Conservation (phyloP, 2,888 invertebrate species). For the Xestoiulus laeticollis region DNA sequence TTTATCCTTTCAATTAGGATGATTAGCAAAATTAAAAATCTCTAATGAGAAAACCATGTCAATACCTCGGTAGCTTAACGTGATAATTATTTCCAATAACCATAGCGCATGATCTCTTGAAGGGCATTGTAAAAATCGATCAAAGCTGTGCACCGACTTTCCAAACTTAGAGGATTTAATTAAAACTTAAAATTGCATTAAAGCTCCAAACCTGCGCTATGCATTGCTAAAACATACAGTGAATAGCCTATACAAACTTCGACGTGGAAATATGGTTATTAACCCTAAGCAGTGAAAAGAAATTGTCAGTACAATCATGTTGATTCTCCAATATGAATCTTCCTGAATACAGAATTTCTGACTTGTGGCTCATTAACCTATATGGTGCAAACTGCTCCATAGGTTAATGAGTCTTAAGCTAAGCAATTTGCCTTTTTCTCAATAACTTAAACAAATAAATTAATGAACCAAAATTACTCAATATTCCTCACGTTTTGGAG, state of each 20-base stretch:
- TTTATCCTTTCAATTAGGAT: constrained; percentile 9
- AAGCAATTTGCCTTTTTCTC: too few relatives aligned
- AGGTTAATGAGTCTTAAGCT: too few relatives aligned
- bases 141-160: not conserved
- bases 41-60: constrained; percentile 1
- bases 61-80: constrained; percentile 1
- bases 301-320: too few relatives aligned
- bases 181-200: not conserved
- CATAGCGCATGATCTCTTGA: not conserved
- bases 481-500: too few relatives aligned
- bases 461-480: too few relatives aligned
- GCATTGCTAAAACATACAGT: not conserved
- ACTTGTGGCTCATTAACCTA: too few relatives aligned
- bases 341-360: too few relatives aligned
- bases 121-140: not conserved
- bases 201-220: not conserved
- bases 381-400: too few relatives aligned
- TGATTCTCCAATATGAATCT: too few relatives aligned
- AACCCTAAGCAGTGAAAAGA: too few relatives aligned
- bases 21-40: constrained; percentile 9
- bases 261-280: too few relatives aligned
- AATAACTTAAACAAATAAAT: too few relatives aligned
- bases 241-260: not conserved
- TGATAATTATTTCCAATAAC: constrained; percentile 1
- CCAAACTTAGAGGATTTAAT: not conserved